Percentiles rank a stretch among this genome's conserved stretches.
These are phyloP conservation scores for Tridacna gigas DNA, from an alignment of 2,888 invertebrate species.

Conservation along the genomic window DNA sequence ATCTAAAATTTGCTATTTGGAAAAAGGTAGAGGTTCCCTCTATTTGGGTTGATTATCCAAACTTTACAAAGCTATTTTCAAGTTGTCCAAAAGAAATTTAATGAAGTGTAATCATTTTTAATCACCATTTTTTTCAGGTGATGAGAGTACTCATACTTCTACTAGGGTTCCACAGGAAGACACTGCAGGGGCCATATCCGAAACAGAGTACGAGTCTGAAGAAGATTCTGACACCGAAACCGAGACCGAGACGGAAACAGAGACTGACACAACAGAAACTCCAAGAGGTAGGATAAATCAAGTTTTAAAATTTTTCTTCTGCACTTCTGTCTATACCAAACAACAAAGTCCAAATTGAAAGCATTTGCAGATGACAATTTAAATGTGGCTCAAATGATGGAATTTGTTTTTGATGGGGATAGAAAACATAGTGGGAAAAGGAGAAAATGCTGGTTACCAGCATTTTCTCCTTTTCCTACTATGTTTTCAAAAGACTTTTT, in stretches of 20 bases:
- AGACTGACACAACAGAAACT: conserved; percentile 64
- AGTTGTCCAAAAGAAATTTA: too few relatives aligned
- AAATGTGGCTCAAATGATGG: neutral
- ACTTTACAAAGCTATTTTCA: too few relatives aligned
- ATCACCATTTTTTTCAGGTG: neutral
- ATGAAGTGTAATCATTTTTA: too few relatives aligned
- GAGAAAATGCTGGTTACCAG: neutral
- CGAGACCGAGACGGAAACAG: conserved; percentile 59
- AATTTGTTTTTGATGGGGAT: neutral
- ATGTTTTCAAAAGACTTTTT: neutral
- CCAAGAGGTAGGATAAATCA: conserved; percentile 59
- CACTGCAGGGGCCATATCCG: conserved; percentile 22
- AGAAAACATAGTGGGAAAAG: neutral
- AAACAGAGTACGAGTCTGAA: conserved; percentile 65
- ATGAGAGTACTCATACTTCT: conserved; percentile 16
- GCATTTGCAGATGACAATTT: neutral
- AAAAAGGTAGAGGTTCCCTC: too few relatives aligned
- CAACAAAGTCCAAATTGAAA: neutral
- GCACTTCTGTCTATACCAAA: too few relatives aligned
- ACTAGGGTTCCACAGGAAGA: neutral
- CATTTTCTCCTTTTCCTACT: neutral
- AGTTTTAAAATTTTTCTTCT: neutral
- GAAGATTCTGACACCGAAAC: conserved; percentile 56
- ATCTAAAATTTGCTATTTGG: too few relatives aligned
- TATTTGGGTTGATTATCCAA: too few relatives aligned